Evolutionary conservation across 2,888 invertebrate genomes (phyloP), one percentile per base, ranked within the genome.

Genomic region (Drosophila meridionalis): DNA sequence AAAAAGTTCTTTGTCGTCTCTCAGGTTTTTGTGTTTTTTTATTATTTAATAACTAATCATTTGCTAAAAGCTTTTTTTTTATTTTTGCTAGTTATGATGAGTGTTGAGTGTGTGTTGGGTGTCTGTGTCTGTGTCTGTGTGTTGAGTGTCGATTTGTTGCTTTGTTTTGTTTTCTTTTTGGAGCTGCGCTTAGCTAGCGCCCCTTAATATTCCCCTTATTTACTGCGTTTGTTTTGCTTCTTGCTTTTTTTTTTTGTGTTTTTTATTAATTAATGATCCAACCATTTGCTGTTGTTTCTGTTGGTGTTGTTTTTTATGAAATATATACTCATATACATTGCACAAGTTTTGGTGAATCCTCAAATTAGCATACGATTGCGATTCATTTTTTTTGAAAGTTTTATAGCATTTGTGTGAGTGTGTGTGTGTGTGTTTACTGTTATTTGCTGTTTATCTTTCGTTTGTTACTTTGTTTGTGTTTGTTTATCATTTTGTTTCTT

Each of bases 21-120:
- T 65, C 64, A 63, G 64, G 47, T 65, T 64, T 59, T 47, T 8
- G 11, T 47, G 47, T 47, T 47, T 26, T 36, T 53, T 43, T 50
- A 20, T 75, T 59, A 55, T 63, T 65, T 68, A 78, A 64, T 40
- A 60, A 71, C 69, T 68, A 69, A 74, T 79, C 73, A 71, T 85
- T 89, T 78, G 69, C 86, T 85, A 85, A 85, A 89, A 89, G 78
- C 80, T 66, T 77, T 56, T 63, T 53, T 77, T 56, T 63, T 53
- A 36, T 69, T 66, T 76, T 81, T 55, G 47, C 70, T 69, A 69
- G 52, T 80, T 66, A 67, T 53, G 56, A 11, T 63, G 69, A 50
- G 28, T 65, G 65, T 26, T 45, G 11, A 38, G 28, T 30, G 5
- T 11, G 28, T 65, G 65, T 26, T 45, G 11, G 28, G 28, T 30